Evolutionary conservation across 2,888 invertebrate species (phyloP), one percentile per base, ranked within the genome.

Genomic region (Diadegma fenestrale): DNA sequence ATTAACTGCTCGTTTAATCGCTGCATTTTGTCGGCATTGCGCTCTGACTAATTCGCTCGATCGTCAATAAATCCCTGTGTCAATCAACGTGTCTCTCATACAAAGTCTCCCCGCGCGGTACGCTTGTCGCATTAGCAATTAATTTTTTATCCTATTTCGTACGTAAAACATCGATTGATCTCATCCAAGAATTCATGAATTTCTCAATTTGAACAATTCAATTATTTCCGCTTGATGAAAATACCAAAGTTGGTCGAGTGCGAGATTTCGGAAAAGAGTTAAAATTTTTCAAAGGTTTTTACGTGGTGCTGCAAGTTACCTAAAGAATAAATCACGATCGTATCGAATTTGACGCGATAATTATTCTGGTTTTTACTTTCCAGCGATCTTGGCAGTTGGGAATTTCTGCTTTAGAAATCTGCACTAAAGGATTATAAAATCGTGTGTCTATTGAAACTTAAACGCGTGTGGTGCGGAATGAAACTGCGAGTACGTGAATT

Each of bases 321-420:
- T 66, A 19, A 66, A 41, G 22, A 41, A 66, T 66, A 22, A 43
- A 2, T 41, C 41, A 63, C 41, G 68, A 12, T 43, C 61, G 33
- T 26, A 19, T 71, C 37, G 54, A 8, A 37, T 37, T 71, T 37
- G 30, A 37, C 61, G 33, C 10, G 14, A 68, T 75, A 45, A 72
- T 78, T 86, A 79, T 88, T 84, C 81, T 84, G 80, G 75, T 71
- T 75, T 30, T 19, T 72, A 72, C 17, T 33, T 33, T 10, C 10
- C 10, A 10, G 19, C n/a, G 33, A 37, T 37, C n/a, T 48, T 17
- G 33, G 22, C 5, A 14, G 4, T 58, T 68, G 8, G 12, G 19
- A 19, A 79, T 84, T 85, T 88, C 87, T 85, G 87, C 86, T 87
- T 88, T 89, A 77, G 85, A 87, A 88, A 88, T 85, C 73, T 19